Conservation (phyloP, 2,888 invertebrate species). For the Chrysotoxum bicinctum region DNA sequence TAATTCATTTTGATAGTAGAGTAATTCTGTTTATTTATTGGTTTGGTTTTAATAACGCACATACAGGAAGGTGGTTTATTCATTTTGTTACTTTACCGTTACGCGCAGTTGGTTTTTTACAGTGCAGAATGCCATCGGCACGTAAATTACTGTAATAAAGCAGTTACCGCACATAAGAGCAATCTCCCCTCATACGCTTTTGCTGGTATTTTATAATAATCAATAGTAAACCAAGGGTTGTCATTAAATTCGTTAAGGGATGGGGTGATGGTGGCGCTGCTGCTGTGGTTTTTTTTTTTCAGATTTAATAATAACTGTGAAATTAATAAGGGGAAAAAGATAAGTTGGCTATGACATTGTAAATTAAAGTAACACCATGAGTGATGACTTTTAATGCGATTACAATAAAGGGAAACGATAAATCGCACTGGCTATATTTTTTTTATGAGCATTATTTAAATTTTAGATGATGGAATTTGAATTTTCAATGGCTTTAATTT, state of each 20-base stretch:
- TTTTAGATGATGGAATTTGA: no score
- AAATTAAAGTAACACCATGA: no score
- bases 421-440: no score
- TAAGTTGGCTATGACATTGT: neutral
- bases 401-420: no score
- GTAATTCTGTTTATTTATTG: conserved; percentile 14
- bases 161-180: neutral
- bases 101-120: conserved; percentile 8
- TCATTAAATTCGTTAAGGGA: neutral
- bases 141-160: conserved; percentile 14
- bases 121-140: neutral
- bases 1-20: conserved; percentile 29
- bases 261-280: neutral
- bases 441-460: no score
- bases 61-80: conserved; percentile 1
- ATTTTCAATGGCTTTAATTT: no score
- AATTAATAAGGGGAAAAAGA: neutral
- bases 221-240: neutral
- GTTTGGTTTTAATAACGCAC: conserved; percentile 3
- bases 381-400: no score
- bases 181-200: neutral
- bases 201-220: neutral
- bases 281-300: neutral
- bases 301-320: neutral
- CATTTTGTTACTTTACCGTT: conserved; percentile 7